Conservation (phyloP, 2,113 vertebrate species). For the Cryptoleucopteryx plumbea region DNA sequence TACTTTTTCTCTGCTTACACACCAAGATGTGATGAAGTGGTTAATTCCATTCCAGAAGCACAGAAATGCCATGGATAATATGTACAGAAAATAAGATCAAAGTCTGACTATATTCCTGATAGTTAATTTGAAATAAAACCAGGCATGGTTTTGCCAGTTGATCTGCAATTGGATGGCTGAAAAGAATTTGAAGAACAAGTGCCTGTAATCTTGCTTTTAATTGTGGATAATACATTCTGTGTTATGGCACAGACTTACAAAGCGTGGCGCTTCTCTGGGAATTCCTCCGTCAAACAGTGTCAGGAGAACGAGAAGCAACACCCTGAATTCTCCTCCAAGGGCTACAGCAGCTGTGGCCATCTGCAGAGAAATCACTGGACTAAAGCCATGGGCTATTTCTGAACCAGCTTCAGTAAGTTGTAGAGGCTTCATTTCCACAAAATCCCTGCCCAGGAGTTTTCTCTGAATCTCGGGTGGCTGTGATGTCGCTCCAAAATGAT, state of each 20-base stretch:
- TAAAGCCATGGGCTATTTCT: fast-evolving
- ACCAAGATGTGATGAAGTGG: not conserved
- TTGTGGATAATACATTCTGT: not conserved
- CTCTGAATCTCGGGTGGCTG: not conserved
- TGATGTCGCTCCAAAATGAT: fast-evolving
- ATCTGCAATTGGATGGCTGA: not conserved
- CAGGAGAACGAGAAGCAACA: not conserved
- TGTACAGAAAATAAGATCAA: not conserved
- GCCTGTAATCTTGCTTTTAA: not conserved
- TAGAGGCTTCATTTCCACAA: not conserved
- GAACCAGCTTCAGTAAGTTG: not conserved
- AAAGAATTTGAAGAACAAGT: not conserved
- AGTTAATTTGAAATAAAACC: not conserved
- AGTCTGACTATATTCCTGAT: not conserved
- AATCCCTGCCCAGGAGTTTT: not conserved
- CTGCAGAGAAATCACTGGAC: not conserved
- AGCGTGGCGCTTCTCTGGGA: not conserved
- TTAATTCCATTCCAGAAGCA: not conserved
- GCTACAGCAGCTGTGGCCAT: not conserved
- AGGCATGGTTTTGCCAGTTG: not conserved
- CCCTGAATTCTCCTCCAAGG: not conserved
- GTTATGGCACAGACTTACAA: not conserved
- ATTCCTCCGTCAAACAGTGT: not conserved
- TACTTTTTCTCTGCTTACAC: not conserved
- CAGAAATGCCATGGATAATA: not conserved